Conservation (phyloP, 1,140 invertebrate genomes). For the Brachionus asplanchnoidis region DNA sequence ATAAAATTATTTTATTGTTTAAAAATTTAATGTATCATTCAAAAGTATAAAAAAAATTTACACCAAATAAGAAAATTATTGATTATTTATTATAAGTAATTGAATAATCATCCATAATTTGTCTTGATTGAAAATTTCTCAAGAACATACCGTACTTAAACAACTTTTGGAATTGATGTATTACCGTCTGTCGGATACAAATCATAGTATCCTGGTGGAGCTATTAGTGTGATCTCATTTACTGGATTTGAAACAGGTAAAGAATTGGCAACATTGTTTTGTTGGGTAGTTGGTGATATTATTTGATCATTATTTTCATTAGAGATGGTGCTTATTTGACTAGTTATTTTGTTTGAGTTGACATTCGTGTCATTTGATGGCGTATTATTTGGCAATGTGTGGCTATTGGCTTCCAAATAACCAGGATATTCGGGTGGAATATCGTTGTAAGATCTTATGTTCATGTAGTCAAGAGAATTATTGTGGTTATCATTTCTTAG, state of each 20-base stretch:
- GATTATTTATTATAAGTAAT: not conserved
- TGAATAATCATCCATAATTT: not conserved
- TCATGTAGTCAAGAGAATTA: not conserved
- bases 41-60: not conserved
- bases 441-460: constrained; percentile 4
- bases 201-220: constrained; percentile 3
- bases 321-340: constrained; percentile 29
- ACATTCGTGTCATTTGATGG: not conserved
- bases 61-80: not conserved
- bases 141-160: not conserved
- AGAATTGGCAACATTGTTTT: not conserved
- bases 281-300: not conserved
- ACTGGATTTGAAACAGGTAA: not conserved
- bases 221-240: not conserved
- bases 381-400: not conserved
- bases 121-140: not conserved
- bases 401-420: not conserved
- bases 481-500: not conserved
- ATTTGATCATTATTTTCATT: not conserved
- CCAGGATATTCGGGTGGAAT: constrained; percentile 25
- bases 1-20: not conserved
- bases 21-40: not conserved
- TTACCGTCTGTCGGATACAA: constrained; percentile 2
- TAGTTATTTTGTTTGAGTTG: not conserved
- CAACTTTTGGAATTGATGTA: not conserved